Evolutionary conservation across 2,888 invertebrate species (phyloP), one percentile per base, ranked within the genome.

Genomic region (Aplocera efformata): DNA sequence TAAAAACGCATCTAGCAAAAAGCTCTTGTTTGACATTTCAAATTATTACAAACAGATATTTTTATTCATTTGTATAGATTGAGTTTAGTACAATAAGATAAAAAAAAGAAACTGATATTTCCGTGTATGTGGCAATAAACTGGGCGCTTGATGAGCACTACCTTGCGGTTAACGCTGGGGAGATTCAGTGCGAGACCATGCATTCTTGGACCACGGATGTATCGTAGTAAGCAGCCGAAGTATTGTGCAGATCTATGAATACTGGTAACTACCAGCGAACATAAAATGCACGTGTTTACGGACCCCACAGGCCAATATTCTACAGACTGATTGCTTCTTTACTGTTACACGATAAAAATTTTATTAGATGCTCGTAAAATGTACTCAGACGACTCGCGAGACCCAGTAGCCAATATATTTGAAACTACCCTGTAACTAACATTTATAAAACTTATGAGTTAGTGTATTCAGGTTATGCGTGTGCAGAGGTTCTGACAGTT

Each of bases 341-440:
- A 86, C 83, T 85, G 83, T 86, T 86, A 88, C 88, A 88, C 86
- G 79, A 86, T 88, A 88, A 88, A 84, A 74, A 8, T 79, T 86
- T 86, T 88, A 88, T 85, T 85, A 78, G 79, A 75, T 72, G 79
- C 72, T 72, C 82, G 72, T 86, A 84, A 88, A 86, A 73, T 81
- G 76, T 82, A 79, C 85, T 65, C 69, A 70, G 76, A 79, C 78
- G 81, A 81, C 69, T 75, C 73, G 75, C 73, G 78, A 69, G 77
- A 74, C 79, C 80, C 76, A 77, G 77, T 81, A 79, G 79, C 83
- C 83, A 84, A 85, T 86, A 84, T 83, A 84, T 76, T 77, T 78
- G 60, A 75, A 82, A 83, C 78, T 77, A 74, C 73, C 75, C 78
- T 81, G 83, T 79, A 82, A 83, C 80, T 74, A 75, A 77, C 72